Conservation (phyloP, 1,140 invertebrate genomes). For the Fopius arisanus region DNA sequence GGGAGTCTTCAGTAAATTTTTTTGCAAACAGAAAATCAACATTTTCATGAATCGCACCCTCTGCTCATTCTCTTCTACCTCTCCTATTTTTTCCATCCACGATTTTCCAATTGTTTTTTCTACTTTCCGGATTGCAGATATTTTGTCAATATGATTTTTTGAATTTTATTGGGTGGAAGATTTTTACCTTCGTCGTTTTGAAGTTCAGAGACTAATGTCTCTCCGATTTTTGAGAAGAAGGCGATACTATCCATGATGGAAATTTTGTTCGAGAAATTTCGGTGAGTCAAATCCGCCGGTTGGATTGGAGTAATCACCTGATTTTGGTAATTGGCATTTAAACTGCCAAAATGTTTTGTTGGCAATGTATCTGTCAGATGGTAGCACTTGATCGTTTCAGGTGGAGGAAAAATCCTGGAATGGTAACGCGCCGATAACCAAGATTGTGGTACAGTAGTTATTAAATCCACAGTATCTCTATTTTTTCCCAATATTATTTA, state of each 20-base stretch:
- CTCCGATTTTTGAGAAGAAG: not conserved
- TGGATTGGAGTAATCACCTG: not conserved
- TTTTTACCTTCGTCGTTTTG: not conserved
- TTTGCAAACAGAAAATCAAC: not conserved
- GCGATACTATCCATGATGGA: not conserved
- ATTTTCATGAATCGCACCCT: not conserved
- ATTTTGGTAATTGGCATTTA: not conserved
- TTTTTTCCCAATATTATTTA: not conserved
- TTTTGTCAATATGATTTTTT: not conserved
- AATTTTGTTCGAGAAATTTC: not conserved
- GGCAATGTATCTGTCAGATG: not conserved
- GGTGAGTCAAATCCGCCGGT: no score
- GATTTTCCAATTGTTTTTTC: not conserved
- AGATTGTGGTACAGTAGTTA: not conserved
- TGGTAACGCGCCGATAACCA: not conserved
- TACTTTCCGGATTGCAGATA: not conserved
- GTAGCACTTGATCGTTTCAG: not conserved
- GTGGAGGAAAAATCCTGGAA: not conserved
- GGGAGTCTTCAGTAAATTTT: not conserved
- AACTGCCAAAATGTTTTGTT: not conserved
- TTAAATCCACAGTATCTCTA: not conserved
- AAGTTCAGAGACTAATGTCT: not conserved
- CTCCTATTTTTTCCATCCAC: not conserved
- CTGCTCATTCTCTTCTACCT: not conserved
- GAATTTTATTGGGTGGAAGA: not conserved